Base-by-base conservation (phyloP, 2,888 invertebrate genomes). In the Pristionchus maxplancki region DNA sequence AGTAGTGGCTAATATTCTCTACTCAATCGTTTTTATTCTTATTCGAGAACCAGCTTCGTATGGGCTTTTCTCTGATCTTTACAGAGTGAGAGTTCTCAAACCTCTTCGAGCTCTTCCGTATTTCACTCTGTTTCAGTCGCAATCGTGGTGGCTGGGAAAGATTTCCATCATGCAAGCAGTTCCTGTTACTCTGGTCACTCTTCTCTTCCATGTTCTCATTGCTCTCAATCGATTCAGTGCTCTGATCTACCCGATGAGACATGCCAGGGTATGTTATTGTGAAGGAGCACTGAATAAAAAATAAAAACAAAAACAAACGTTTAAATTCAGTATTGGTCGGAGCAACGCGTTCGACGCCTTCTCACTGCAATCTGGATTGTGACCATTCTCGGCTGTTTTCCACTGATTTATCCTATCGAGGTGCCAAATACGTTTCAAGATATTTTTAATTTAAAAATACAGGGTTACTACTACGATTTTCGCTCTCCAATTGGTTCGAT, bases 171-270 rank as follows among this genome's bases (percentile, higher is more conserved):
- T 67, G 64, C 64, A 67, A 31, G 11, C 34, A 1, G 64, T 67
- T 31, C 64, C 64, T 11, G 31, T 31, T 11, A 20, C 64, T 1
- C 11, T 67, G 64, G 17, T 67, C 34, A 67, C 31, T 34, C 31
- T 34, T 1, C 13, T 67, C 28, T 67, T 67, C 64, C 64, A 67
- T 28, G 31, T 67, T 13, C 4, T 67, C 17, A 67, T 67, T 31
- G 64, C 64, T 13, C 64, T 67, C 64, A 67, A 67, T 34, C 64
- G 64, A 67, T 34, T 67, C 15, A 67, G 64, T 31, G 64, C 64
- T 1, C 15, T 67, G 1, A 13, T 31, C 34, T 28, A 17, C 31
- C 64, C 64, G 1, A 31, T 67, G 31, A 15, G 64, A 31, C 31
- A 67, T 31, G 11, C 64, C 0, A 31, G 11, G 34, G 64, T 31